phyloP scores from a whole-genome alignment of 2,797 vertebrate species.

The Acipenser oxyrinchus region DNA sequence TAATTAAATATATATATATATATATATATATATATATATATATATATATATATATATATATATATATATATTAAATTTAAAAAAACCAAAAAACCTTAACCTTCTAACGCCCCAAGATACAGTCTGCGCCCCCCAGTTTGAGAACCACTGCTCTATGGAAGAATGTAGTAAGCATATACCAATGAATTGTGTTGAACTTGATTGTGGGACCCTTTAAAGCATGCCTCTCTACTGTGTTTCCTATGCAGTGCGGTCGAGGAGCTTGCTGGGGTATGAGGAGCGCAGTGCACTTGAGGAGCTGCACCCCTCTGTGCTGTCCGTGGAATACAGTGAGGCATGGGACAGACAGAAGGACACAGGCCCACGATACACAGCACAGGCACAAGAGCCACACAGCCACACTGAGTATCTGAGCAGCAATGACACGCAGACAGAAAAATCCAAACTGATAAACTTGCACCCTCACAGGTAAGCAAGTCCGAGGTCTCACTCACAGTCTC shows the following conservation, averaged over 20 bases:
- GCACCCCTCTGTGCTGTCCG: conserved; percentile 60
- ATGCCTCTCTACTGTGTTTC: neutral
- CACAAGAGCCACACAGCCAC: conserved; percentile 52
- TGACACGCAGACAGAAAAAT: conserved; percentile 64
- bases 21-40: too few relatives aligned
- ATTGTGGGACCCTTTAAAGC: too few relatives aligned
- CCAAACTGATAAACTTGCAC: conserved; percentile 72
- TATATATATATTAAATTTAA: too few relatives aligned
- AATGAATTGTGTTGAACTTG: too few relatives aligned
- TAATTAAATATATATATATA: too few relatives aligned
- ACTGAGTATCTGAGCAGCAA: conserved; percentile 54
- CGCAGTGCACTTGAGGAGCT: conserved; percentile 63
- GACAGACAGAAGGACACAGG: conserved; percentile 59
- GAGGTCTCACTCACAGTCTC: neutral
- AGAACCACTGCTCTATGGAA: too few relatives aligned
- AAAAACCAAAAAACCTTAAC: too few relatives aligned
- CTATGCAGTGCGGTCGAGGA: conserved; percentile 80
- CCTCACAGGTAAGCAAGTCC: conserved; percentile 62
- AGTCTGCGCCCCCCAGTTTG: too few relatives aligned
- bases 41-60: too few relatives aligned
- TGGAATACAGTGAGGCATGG: conserved; percentile 64
- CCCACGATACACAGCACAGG: conserved; percentile 34
- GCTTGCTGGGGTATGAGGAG: conserved; percentile 78
- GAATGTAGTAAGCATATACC: too few relatives aligned
- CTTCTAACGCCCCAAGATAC: too few relatives aligned